Evolutionary conservation across 2,797 vertebrate species (phyloP).

Genomic region (Australoheros facetus): DNA sequence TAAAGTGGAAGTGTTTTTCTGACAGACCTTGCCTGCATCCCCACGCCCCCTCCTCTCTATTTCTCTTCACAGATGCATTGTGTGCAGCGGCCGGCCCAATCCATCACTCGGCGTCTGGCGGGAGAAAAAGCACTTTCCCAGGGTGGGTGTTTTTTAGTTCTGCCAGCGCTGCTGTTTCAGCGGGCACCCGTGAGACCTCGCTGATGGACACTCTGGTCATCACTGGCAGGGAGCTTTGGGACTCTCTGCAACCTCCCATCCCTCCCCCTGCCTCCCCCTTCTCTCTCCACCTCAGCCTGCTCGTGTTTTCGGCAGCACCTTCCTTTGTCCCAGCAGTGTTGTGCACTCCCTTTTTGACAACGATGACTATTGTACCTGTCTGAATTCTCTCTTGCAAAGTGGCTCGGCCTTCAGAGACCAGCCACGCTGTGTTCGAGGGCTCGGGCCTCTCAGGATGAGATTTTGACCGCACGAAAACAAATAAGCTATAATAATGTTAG

Average conservation of each 20-base stretch:
- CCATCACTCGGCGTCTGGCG: conserved; percentile 79
- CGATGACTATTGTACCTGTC: conserved; percentile 63
- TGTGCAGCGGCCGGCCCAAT: conserved; percentile 76
- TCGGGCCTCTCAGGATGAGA: conserved; percentile 6
- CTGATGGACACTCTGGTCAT: conserved; percentile 85
- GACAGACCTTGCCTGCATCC: conserved; percentile 64
- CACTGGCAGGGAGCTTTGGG: conserved; percentile 77
- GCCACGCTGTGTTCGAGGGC: conserved; percentile 20
- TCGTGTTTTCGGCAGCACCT: conserved; percentile 70
- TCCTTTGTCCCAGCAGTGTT: conserved; percentile 74
- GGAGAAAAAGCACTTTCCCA: conserved; percentile 84
- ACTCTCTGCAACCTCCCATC: conserved; percentile 55
- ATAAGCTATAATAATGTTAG: not conserved
- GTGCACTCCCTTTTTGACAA: conserved; percentile 73
- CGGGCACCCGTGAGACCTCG: conserved; percentile 78
- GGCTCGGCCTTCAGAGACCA: conserved; percentile 63
- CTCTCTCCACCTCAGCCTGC: conserved; percentile 61
- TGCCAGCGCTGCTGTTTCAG: conserved; percentile 81
- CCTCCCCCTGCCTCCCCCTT: conserved; percentile 9
- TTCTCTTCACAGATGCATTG: conserved; percentile 80
- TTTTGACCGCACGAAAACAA: conserved; percentile 16
- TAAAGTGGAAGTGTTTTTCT: conserved; percentile 84
- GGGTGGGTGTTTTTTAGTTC: conserved; percentile 79
- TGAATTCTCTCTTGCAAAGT: conserved; percentile 63
- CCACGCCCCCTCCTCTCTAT: conserved; percentile 4